phyloP scores from a whole-genome alignment of 2,113 vertebrate genomes.

The Platysternon megacephalum region DNA sequence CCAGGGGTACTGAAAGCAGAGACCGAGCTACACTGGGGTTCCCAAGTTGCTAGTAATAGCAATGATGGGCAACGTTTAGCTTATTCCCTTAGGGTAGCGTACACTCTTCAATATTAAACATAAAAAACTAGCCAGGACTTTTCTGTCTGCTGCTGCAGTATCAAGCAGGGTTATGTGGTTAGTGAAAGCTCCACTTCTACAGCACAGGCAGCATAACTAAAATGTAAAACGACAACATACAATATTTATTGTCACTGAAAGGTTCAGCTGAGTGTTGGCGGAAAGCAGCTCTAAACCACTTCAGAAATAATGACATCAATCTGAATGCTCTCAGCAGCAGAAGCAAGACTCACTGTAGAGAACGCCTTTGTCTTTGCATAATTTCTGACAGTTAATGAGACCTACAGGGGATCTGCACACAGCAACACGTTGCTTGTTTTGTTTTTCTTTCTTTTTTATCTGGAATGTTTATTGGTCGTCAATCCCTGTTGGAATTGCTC shows the following conservation, averaged over 20 bases:
- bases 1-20: not conserved
- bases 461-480: conserved; percentile 44
- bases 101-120: conserved; percentile 9
- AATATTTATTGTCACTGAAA: not conserved
- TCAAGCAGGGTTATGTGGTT: not conserved
- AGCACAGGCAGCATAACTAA: conserved; percentile 21
- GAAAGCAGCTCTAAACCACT: conserved; percentile 19
- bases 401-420: conserved; percentile 41
- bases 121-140: not conserved
- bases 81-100: not conserved
- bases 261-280: not conserved
- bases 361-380: conserved; percentile 25
- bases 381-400: conserved; percentile 64
- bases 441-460: conserved; percentile 33
- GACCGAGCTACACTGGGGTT: not conserved
- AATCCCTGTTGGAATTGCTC: not conserved
- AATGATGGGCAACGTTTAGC: not conserved
- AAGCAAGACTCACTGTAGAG: not conserved
- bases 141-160: not conserved
- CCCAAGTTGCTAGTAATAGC: not conserved
- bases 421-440: conserved; percentile 41
- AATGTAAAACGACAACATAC: not conserved
- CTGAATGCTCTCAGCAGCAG: conserved; percentile 32
- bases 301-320: conserved; percentile 41
- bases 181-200: not conserved